Evolutionary conservation across 1,140 invertebrate species (phyloP), one percentile per base, ranked within the genome.

Genomic region (Pseudomyrmex flavicornis): DNA sequence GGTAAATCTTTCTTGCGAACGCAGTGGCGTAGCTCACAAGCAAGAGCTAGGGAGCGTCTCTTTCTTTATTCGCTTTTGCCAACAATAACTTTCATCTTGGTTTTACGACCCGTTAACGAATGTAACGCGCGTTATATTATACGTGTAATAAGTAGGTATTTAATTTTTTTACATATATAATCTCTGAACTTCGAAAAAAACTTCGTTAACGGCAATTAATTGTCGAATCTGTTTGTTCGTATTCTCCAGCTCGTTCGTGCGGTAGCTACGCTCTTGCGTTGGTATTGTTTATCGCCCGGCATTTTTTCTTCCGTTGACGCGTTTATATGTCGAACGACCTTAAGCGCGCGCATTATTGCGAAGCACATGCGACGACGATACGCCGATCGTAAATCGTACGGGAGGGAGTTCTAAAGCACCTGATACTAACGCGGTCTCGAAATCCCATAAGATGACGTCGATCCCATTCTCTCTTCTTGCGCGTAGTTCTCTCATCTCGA

Each of bases 1-100:
- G 93, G 93, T 94, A 94, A 88, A 70, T 20, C 56, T 63, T 35
- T 35, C 20, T 10, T 20, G 44, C 52, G 75, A 48, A 48, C 1
- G 0, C 66, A 72, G n/a, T 72, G 76, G 15, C 76, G 66, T 48
- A 69, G 13, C 52, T 68, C 4, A 5, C 17, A n/a, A n/a, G 44
- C 20, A 10, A 48, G 44, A 10, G 26, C 26, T 3, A 26, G 10
- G 9, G 9, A 17, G 22, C 20, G 2, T 1, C 12, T 7, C 12
- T 17, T 79, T 20, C 44, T 15, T 3, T 2, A 48, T 44, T 35
- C 26, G 13, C 13, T 26, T 63, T 12, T 26, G 12, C 48, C 20
- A 13, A 22, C 17, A 5, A 15, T 74, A 10, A 9, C 13, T 62
- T n/a, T 5, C 13, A 26, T n/a, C 10, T 61, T 17, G 17, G 26